A percentile compares a stretch with the other conserved stretches of the same genome.
These are phyloP conservation scores for Rhinophrynus dorsalis DNA, from an alignment of 2,797 vertebrate species.

Conservation along the genomic window DNA sequence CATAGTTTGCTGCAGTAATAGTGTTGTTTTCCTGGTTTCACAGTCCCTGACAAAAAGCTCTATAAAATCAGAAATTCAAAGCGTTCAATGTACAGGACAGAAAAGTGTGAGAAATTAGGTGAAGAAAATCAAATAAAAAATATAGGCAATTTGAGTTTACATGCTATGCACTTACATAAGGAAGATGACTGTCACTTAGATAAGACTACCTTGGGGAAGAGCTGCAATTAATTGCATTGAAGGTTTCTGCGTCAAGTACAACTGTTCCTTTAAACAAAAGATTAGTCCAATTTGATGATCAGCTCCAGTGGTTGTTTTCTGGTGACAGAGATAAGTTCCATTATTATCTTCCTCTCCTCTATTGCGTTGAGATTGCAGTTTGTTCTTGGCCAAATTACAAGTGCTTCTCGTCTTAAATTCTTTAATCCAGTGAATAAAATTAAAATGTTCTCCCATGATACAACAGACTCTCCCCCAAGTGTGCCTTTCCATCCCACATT, in stretches of 20 bases:
- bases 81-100: too few species aligned
- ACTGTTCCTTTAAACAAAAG: conserved; percentile 12
- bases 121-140: too few species aligned
- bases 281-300: conserved; percentile 33
- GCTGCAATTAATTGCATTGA: conserved; percentile 3
- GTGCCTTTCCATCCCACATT: neutral
- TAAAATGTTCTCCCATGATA: neutral
- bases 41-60: too few species aligned
- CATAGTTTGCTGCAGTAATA: too few species aligned
- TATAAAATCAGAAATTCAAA: too few species aligned
- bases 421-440: conserved; percentile 2
- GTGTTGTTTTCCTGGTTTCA: too few species aligned
- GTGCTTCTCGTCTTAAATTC: neutral
- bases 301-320: conserved; percentile 22
- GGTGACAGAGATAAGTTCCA: conserved; percentile 28
- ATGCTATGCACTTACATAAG: too few species aligned
- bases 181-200: too few species aligned
- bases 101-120: too few species aligned
- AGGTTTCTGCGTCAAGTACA: neutral
- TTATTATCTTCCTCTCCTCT: conserved; percentile 25
- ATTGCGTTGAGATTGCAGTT: conserved; percentile 23
- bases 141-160: too few species aligned
- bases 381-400: conserved; percentile 4
- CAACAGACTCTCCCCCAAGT: neutral
- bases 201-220: neutral